phyloP scores from a whole-genome alignment of 2,888 invertebrate genomes.

The Ectemnius cavifrons region DNA sequence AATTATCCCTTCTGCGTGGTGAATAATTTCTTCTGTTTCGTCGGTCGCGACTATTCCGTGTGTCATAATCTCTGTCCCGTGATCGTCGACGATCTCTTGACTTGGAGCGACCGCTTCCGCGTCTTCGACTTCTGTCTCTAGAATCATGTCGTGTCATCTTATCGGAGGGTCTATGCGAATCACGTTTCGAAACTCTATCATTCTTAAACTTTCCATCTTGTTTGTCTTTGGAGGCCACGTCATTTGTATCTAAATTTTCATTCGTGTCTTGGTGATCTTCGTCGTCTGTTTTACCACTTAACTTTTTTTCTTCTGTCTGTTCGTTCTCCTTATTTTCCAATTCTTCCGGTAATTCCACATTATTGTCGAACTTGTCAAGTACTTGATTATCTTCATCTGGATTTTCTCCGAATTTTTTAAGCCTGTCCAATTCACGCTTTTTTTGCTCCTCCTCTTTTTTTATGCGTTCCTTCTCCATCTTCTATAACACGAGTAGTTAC shows the following conservation, averaged over 20 bases:
- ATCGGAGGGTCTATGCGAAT: conserved; percentile 59
- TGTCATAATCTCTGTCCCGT: conserved; percentile 63
- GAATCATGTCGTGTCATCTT: conserved; percentile 65
- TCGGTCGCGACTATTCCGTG: conserved; percentile 67
- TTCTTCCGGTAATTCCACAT: conserved; percentile 45
- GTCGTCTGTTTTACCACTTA: conserved; percentile 34
- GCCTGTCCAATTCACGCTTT: conserved; percentile 80
- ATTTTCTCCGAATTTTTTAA: conserved; percentile 78
- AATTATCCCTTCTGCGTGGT: conserved; percentile 65
- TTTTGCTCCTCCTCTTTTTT: conserved; percentile 83
- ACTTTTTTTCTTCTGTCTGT: conserved; percentile 48
- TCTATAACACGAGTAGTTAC: conserved; percentile 49
- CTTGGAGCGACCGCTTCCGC: conserved; percentile 65
- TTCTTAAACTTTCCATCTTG: conserved; percentile 48
- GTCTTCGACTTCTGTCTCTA: conserved; percentile 65
- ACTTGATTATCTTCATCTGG: conserved; percentile 65
- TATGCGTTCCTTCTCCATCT: conserved; percentile 73
- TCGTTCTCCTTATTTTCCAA: conserved; percentile 64
- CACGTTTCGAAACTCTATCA: conserved; percentile 56
- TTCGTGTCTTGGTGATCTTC: conserved; percentile 53
- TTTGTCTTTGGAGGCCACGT: conserved; percentile 55
- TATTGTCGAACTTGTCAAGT: conserved; percentile 46
- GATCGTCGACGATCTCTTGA: conserved; percentile 72
- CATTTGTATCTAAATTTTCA: conserved; percentile 54
- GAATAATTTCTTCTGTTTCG: conserved; percentile 64